Evolutionary conservation across 2,113 vertebrate genomes (phyloP).

Genomic region (Phalacrocorax brasilianus): DNA sequence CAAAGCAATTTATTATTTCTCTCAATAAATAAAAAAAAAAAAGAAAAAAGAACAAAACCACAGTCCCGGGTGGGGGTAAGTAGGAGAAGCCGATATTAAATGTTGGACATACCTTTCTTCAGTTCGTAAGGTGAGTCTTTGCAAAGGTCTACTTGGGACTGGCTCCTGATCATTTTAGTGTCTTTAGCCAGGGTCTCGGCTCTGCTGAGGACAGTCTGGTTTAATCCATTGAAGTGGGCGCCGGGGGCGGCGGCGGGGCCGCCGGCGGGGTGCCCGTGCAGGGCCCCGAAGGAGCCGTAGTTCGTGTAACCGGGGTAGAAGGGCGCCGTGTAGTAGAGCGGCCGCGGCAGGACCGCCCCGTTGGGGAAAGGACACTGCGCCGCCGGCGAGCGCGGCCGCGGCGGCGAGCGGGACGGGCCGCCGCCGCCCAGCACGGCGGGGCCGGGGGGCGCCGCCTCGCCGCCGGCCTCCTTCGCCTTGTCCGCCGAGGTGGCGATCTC

Average conservation of each 20-base stretch:
- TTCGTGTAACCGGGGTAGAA: slow-evolving; percentile 99
- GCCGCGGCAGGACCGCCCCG: slow-evolving; percentile 90
- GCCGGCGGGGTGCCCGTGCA: slow-evolving; percentile 86
- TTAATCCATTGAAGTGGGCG: slow-evolving; percentile 99
- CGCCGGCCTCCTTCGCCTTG: too few relatives aligned
- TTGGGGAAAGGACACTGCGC: slow-evolving; percentile 86
- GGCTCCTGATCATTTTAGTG: slow-evolving; percentile 88
- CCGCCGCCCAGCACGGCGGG: too few relatives aligned
- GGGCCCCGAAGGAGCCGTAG: slow-evolving; percentile 95
- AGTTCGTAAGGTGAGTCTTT: slow-evolving; percentile 98
- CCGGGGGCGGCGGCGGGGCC: slow-evolving; percentile 52
- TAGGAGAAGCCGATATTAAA: slow-evolving; percentile 89
- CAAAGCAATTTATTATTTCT: slow-evolving; percentile 66
- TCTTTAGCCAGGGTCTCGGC: slow-evolving; percentile 95
- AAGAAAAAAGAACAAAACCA: not conserved
- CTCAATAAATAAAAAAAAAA: slow-evolving; percentile 75
- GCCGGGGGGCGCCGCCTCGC: too few relatives aligned
- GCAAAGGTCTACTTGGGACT: slow-evolving; percentile 95
- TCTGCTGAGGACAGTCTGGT: slow-evolving; percentile 96
- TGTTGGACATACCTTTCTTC: slow-evolving; percentile 99
- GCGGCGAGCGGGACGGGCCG: slow-evolving; percentile 22
- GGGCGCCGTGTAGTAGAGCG: slow-evolving; percentile 94
- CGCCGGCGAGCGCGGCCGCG: slow-evolving; percentile 87
- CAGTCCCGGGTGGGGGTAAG: slow-evolving; percentile 50
- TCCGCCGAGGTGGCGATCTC: too few relatives aligned